phyloP scores from a whole-genome alignment of 2,888 invertebrate genomes.

The Sphaerophoria taeniata region DNA sequence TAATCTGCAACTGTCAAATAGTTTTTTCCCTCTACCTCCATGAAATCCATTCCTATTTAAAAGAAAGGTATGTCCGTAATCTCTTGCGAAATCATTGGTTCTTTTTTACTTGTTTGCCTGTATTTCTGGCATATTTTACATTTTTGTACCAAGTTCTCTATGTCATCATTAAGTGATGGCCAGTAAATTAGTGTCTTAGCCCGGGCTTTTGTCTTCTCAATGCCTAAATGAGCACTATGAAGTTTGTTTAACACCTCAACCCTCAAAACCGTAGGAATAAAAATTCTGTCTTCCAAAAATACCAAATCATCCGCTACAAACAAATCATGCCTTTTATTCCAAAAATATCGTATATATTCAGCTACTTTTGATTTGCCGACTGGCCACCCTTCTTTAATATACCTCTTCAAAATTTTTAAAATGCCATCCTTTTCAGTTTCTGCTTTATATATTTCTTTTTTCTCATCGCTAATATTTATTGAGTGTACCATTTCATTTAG shows the following conservation, averaged over 20 bases:
- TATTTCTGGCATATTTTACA: slow-evolving; percentile 32
- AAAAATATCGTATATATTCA: not conserved
- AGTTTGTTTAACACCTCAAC: not conserved
- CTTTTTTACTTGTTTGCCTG: slow-evolving; percentile 6
- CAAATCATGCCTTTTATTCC: slow-evolving; percentile 10
- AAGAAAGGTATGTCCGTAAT: slow-evolving; percentile 34
- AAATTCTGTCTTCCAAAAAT: slow-evolving; percentile 30
- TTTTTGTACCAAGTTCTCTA: slow-evolving; percentile 16
- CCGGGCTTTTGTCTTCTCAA: not conserved
- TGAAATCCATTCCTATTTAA: slow-evolving; percentile 77
- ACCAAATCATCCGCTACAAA: slow-evolving; percentile 10
- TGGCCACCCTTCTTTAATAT: slow-evolving; percentile 32
- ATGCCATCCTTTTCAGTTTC: slow-evolving; percentile 29
- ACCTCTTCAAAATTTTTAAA: not conserved
- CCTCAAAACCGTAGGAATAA: not conserved
- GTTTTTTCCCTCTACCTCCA: slow-evolving; percentile 34
- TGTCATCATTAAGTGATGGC: slow-evolving; percentile 13
- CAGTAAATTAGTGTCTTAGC: not conserved
- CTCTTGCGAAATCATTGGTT: slow-evolving; percentile 25
- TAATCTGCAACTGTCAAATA: slow-evolving; percentile 75
- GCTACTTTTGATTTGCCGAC: slow-evolving; percentile 5
- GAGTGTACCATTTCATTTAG: slow-evolving; percentile 44
- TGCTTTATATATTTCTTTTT: slow-evolving; percentile 29
- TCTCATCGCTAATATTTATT: slow-evolving; percentile 43
- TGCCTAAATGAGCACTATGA: slow-evolving; percentile 1